phyloP scores from a whole-genome alignment of 2,113 vertebrate species.

The Pycnonotus jocosus region DNA sequence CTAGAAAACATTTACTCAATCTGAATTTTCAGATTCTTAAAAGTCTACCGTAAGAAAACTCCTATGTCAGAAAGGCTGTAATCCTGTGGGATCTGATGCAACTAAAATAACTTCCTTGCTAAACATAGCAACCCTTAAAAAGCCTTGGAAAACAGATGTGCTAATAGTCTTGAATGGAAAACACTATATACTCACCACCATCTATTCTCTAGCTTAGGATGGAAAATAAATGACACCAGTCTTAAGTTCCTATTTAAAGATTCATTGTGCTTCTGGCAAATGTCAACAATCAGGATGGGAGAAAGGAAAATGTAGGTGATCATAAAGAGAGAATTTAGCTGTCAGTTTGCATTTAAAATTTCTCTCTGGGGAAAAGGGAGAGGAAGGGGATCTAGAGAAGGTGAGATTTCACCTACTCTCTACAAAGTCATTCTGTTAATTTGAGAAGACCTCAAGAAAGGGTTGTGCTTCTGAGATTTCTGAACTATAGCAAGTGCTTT shows the following conservation, averaged over 20 bases:
- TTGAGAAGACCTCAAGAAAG: background rate
- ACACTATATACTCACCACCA: background rate
- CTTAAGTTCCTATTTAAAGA: slow-evolving; percentile 18
- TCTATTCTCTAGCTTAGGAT: background rate
- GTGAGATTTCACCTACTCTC: background rate
- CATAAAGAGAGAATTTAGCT: background rate
- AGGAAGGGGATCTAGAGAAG: background rate
- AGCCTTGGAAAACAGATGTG: slow-evolving; percentile 41
- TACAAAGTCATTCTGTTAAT: background rate
- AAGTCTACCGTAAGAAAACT: background rate
- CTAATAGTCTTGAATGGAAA: background rate
- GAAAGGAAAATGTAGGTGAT: background rate
- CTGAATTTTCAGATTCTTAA: background rate
- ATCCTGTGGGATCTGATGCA: background rate
- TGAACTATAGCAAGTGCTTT: background rate
- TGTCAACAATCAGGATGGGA: background rate
- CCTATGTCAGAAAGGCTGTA: background rate
- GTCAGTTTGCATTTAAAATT: background rate
- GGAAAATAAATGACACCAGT: background rate
- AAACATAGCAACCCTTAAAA: background rate
- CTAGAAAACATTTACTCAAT: background rate
- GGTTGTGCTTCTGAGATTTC: background rate
- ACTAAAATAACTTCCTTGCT: background rate
- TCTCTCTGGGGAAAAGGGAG: background rate
- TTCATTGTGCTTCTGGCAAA: slow-evolving; percentile 17